These are phyloP conservation scores for Papilio protenor DNA, from an alignment of 2,888 invertebrate species.

Conservation along the genomic window DNA sequence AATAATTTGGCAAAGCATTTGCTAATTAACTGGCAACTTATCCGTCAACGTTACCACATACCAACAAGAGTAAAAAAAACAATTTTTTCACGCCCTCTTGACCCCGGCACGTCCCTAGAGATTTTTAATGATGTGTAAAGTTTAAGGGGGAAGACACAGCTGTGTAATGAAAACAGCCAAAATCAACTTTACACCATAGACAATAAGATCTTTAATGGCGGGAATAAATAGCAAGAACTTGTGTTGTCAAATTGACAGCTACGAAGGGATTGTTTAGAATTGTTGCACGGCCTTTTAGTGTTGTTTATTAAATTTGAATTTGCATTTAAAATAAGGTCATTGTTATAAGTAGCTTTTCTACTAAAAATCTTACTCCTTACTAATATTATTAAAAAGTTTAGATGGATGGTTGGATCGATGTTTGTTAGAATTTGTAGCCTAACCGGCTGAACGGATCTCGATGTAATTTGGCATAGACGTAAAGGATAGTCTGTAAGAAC, in stretches of 20 bases:
- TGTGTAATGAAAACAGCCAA: slow-evolving; percentile 46
- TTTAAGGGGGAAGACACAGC: slow-evolving; percentile 56
- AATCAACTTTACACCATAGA: slow-evolving; percentile 45
- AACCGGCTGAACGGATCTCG: no score
- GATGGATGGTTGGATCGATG: no score
- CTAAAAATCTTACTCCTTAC: no score
- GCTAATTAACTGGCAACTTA: slow-evolving; percentile 19
- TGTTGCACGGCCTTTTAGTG: slow-evolving; percentile 66
- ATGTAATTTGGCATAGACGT: no score
- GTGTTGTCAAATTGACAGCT: slow-evolving; percentile 78
- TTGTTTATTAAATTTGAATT: slow-evolving; percentile 56
- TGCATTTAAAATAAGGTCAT: slow-evolving; percentile 1
- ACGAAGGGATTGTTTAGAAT: slow-evolving; percentile 66
- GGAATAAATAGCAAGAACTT: slow-evolving; percentile 46
- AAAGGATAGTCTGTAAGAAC: no score
- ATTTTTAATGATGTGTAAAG: slow-evolving; percentile 76
- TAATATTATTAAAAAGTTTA: no score
- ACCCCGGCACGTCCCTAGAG: slow-evolving; percentile 59
- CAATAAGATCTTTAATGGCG: slow-evolving; percentile 41
- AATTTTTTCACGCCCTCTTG: slow-evolving; percentile 75
- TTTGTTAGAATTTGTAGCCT: no score
- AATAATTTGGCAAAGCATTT: slow-evolving; percentile 8
- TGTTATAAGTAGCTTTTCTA: neutral
- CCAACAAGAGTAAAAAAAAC: slow-evolving; percentile 56
- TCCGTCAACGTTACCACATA: slow-evolving; percentile 46